Percentiles rank a stretch among this genome's conserved stretches.
Evolutionary conservation across 2,888 invertebrate species (phyloP).

Genomic region (Phanerotoma sp.): DNA sequence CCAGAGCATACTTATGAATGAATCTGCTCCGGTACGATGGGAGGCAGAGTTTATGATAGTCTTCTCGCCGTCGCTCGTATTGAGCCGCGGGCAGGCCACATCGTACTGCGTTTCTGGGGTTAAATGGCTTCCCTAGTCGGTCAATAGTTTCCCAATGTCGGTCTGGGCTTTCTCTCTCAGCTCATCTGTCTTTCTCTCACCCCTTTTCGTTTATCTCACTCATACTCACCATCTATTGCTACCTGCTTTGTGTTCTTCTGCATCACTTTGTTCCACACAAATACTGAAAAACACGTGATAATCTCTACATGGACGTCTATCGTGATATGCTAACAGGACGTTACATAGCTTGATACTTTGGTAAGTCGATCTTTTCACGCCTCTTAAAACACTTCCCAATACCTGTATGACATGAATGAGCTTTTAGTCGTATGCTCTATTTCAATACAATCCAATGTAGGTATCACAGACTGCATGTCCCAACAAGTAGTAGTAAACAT

Average conservation of each 20-base stretch:
- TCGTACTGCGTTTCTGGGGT: constrained; percentile 30
- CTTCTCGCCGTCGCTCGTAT: no score
- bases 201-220: constrained; percentile 3
- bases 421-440: not conserved
- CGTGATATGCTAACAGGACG: constrained; percentile 4
- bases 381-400: not conserved
- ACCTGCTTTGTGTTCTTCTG: constrained; percentile 3
- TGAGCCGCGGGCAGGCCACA: constrained; percentile 3
- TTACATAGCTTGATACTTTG: not conserved
- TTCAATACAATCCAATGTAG: not conserved
- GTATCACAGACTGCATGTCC: no score
- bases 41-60: constrained; percentile 2
- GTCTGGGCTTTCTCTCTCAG: constrained; percentile 25
- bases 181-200: constrained; percentile 21
- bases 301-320: not conserved
- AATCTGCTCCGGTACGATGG: not conserved
- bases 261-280: constrained; percentile 39
- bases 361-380: not conserved
- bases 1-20: not conserved
- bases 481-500: no score
- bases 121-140: constrained; percentile 36
- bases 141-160: constrained; percentile 52
- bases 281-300: constrained; percentile 1
- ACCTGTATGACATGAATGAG: not conserved
- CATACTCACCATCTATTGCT: constrained; percentile 8